Conservation (phyloP, 2,888 invertebrate genomes). For the Xanthia togata region DNA sequence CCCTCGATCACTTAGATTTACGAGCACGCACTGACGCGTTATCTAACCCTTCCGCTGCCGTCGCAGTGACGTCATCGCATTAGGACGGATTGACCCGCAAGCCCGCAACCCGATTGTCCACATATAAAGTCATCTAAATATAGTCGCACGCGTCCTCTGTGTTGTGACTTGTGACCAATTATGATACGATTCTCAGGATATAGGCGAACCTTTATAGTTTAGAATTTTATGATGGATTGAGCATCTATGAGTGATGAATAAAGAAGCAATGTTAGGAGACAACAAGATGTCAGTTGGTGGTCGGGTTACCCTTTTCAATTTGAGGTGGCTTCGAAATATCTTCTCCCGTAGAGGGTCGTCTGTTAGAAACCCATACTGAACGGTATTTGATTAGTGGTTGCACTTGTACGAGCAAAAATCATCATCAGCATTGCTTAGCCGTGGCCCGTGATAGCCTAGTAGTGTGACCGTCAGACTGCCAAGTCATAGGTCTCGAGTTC, state of each 20-base stretch:
- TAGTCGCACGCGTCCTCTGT: conserved; percentile 68
- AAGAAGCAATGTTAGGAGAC: not conserved
- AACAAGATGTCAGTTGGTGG: not conserved
- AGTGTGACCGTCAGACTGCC: too few relatives aligned
- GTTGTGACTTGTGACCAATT: conserved; percentile 27
- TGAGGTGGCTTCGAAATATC: too few relatives aligned
- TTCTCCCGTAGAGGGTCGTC: too few relatives aligned
- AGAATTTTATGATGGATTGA: not conserved
- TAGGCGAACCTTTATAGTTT: not conserved
- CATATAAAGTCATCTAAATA: conserved; percentile 74
- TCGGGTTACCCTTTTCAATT: not conserved
- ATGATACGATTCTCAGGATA: conserved; percentile 10
- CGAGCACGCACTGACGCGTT: conserved; percentile 58
- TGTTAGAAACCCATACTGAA: not conserved
- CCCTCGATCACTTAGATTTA: conserved; percentile 58
- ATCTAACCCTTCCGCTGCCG: conserved; percentile 64
- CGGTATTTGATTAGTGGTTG: not conserved
- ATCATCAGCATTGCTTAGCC: too few relatives aligned
- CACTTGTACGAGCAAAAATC: not conserved
- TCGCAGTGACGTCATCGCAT: conserved; percentile 76
- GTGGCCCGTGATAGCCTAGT: too few relatives aligned
- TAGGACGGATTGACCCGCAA: conserved; percentile 76
- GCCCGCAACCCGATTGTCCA: conserved; percentile 74
- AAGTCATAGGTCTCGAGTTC: too few relatives aligned
- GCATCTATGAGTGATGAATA: not conserved